Percentiles rank a stretch among this genome's conserved stretches.
Conservation (phyloP, 2,797 vertebrate species). For the Karalla daura region DNA sequence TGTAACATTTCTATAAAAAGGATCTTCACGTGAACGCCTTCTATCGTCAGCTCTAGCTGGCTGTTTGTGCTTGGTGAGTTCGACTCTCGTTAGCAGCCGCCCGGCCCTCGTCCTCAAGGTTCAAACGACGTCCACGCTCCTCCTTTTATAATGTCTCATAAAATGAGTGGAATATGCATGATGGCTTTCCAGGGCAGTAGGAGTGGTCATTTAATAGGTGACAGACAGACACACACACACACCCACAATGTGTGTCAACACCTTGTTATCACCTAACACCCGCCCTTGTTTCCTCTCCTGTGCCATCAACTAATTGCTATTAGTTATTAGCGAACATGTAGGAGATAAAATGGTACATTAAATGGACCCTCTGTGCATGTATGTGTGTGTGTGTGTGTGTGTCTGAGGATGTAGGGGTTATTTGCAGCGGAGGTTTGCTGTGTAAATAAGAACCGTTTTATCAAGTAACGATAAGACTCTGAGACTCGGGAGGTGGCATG, state of each 20-base stretch:
- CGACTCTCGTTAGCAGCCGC: not conserved
- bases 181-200: not conserved
- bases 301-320: constrained; percentile 41
- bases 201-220: constrained; percentile 1
- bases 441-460: constrained; percentile 36
- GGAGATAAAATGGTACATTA: constrained; percentile 38
- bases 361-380: not conserved
- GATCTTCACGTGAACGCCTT: not conserved
- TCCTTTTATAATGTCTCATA: not conserved
- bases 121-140: not conserved
- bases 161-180: not conserved
- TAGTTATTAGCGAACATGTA: constrained; percentile 21
- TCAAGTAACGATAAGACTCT: constrained; percentile 22
- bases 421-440: not conserved
- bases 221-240: no score
- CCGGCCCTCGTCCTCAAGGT: not conserved
- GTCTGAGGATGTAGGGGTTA: not conserved
- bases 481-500: not conserved
- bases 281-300: constrained; percentile 10
- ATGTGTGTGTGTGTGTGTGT: not conserved
- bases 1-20: no score
- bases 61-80: rapidly evolving
- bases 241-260: constrained; percentile 1
- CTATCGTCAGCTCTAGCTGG: not conserved
- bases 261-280: constrained; percentile 5